Conservation (phyloP, 2,888 invertebrate genomes). For the Cancer borealis region DNA sequence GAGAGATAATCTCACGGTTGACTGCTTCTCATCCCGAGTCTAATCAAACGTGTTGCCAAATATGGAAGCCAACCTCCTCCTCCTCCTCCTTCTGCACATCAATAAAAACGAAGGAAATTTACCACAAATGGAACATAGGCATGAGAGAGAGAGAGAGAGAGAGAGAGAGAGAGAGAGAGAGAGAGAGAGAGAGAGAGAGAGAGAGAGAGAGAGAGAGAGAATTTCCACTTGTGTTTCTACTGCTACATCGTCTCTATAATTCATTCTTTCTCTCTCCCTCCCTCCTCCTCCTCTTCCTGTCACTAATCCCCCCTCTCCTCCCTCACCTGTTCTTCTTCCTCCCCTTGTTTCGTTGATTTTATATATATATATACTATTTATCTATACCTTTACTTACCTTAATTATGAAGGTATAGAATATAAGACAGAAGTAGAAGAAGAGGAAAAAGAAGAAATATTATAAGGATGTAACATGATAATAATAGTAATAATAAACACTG, state of each 20-base stretch:
- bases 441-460: background rate
- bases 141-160: background rate
- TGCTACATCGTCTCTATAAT: background rate
- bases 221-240: background rate
- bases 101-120: background rate
- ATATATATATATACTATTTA: background rate
- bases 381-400: too few species aligned
- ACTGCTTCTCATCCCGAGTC: background rate
- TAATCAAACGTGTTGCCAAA: conserved; percentile 27
- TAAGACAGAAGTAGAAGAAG: background rate
- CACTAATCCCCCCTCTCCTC: background rate
- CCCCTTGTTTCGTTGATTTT: background rate
- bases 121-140: background rate
- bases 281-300: conserved; percentile 8
- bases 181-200: conserved; percentile 13
- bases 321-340: background rate
- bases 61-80: background rate
- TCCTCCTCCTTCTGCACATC: conserved; percentile 33
- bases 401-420: background rate
- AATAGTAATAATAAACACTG: too few species aligned
- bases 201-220: background rate
- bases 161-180: background rate
- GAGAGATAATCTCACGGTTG: conserved; percentile 17
- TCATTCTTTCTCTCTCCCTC: background rate
- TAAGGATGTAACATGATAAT: too few species aligned